These are phyloP conservation scores for Xanthorhoe designata DNA, from an alignment of 2,888 invertebrate species.

Conservation along the genomic window DNA sequence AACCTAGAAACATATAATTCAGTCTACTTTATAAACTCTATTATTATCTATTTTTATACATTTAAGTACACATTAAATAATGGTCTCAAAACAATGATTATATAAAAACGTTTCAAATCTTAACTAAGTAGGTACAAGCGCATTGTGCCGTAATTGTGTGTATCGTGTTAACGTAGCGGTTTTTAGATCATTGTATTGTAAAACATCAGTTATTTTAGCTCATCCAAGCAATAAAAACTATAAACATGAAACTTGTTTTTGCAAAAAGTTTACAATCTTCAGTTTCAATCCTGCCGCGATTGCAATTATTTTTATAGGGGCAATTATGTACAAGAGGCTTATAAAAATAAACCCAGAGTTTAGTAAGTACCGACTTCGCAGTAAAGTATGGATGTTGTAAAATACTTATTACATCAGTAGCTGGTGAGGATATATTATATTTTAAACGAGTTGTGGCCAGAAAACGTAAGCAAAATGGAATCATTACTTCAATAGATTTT, in stretches of 20 bases:
- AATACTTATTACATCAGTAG: neutral
- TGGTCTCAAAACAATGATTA: too few relatives aligned
- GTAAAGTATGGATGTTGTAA: conserved; percentile 2
- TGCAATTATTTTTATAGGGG: conserved; percentile 16
- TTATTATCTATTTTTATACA: too few relatives aligned
- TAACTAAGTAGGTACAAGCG: neutral
- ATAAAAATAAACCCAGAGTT: conserved; percentile 6
- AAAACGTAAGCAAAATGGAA: too few relatives aligned
- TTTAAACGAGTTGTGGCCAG: too few relatives aligned
- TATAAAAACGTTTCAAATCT: neutral
- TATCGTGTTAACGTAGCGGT: too few relatives aligned
- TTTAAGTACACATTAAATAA: too few relatives aligned
- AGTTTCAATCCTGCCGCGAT: conserved; percentile 8
- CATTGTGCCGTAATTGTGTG: too few relatives aligned
- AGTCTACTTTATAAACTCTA: too few relatives aligned
- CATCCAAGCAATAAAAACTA: neutral
- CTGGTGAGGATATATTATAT: neutral
- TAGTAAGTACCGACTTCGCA: conserved; percentile 2
- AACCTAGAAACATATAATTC: too few relatives aligned
- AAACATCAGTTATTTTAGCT: neutral
- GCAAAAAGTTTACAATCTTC: conserved; percentile 16
- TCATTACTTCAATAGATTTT: too few relatives aligned
- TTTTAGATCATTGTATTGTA: neutral
- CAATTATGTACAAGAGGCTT: conserved; percentile 11
- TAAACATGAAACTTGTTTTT: conserved; percentile 5